These are phyloP conservation scores for Redunca redunca DNA, from an alignment of 2,113 vertebrate species.

Conservation along the genomic window DNA sequence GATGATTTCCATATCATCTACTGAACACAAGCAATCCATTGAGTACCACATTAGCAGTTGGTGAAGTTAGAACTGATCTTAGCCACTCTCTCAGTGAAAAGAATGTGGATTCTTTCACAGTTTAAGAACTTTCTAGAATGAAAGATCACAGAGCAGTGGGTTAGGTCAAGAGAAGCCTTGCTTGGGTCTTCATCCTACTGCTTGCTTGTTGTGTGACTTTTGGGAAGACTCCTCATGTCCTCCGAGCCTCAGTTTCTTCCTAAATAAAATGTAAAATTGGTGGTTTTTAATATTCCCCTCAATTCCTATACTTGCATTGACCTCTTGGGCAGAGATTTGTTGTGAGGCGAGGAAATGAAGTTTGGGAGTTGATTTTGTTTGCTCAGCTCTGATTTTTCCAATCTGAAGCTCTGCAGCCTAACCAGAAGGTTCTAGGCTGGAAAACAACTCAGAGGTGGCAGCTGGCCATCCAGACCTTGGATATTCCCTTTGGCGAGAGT, in stretches of 20 bases:
- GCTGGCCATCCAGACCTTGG: conserved; percentile 57
- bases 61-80: neutral
- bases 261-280: neutral
- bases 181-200: neutral
- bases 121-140: conserved; percentile 4
- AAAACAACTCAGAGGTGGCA: conserved; percentile 66
- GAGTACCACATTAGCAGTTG: neutral
- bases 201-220: neutral
- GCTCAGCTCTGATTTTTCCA: conserved; percentile 54
- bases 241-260: neutral
- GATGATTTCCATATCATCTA: conserved; percentile 55
- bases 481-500: conserved; percentile 52
- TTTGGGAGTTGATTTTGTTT: conserved; percentile 58
- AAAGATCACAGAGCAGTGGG: neutral
- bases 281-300: neutral
- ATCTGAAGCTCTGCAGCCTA: conserved; percentile 13
- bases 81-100: neutral
- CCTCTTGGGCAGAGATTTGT: conserved; percentile 8
- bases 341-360: conserved; percentile 29
- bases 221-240: neutral
- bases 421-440: conserved; percentile 51
- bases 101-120: neutral
- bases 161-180: neutral
- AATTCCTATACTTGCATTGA: neutral
- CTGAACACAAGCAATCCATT: neutral